Evolutionary conservation across 1,140 invertebrate species (phyloP).

Genomic region (Limonius californicus): DNA sequence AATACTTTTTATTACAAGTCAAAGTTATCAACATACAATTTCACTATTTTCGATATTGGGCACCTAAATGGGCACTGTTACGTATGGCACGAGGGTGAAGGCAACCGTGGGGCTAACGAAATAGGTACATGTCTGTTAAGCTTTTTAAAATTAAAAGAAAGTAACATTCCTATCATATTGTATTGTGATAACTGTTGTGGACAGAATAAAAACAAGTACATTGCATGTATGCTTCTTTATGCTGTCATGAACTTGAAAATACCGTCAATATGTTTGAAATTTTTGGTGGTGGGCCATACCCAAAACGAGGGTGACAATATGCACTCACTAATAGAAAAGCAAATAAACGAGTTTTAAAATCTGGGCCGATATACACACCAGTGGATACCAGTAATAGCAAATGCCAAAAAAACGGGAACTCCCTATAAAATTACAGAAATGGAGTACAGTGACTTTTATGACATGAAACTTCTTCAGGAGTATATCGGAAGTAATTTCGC

Average conservation of each 20-base stretch:
- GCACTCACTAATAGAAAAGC: neutral
- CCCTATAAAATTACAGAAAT: too few species aligned
- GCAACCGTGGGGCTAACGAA: neutral
- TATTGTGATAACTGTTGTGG: neutral
- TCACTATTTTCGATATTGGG: neutral
- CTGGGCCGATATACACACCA: constrained; percentile 15
- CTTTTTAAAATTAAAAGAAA: neutral
- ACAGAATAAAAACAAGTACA: neutral
- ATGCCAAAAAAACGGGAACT: constrained; percentile 21
- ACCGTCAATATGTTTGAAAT: constrained; percentile 40
- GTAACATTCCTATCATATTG: neutral
- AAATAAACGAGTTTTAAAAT: constrained; percentile 8
- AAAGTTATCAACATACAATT: neutral
- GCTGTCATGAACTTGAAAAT: constrained; percentile 13
- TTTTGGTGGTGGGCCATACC: constrained; percentile 3
- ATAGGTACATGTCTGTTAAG: neutral
- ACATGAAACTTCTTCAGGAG: too few species aligned
- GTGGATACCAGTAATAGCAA: constrained; percentile 6
- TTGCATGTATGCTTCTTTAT: neutral
- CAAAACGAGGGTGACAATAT: constrained; percentile 1
- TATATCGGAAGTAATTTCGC: too few species aligned
- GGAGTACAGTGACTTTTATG: too few species aligned
- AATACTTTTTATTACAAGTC: neutral
- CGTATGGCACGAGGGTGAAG: neutral
- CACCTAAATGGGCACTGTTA: neutral